phyloP scores from a whole-genome alignment of 2,888 invertebrate species.

The Cantharis flavilabris region DNA sequence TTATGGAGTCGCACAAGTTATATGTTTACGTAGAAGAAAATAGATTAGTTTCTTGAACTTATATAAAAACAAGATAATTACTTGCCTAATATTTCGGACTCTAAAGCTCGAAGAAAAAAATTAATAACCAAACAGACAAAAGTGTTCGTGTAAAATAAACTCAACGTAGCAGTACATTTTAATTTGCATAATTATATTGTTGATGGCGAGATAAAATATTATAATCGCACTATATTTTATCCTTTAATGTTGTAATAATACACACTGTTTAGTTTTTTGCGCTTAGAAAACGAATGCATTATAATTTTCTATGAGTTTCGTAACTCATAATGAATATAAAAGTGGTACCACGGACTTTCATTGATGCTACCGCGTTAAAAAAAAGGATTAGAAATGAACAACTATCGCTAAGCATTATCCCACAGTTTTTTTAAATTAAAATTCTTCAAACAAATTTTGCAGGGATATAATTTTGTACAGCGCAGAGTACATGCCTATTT shows the following conservation, averaged over 20 bases:
- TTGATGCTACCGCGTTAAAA: neutral
- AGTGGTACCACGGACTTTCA: neutral
- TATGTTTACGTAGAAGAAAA: neutral
- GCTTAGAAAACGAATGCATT: neutral
- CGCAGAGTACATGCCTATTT: too few relatives aligned
- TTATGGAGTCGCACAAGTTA: neutral
- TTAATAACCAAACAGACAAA: neutral
- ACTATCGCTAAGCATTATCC: too few relatives aligned
- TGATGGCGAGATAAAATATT: neutral
- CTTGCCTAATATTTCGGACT: neutral
- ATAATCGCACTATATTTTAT: neutral
- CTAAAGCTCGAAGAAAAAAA: neutral
- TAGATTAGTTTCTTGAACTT: neutral
- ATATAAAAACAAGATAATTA: neutral
- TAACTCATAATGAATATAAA: neutral
- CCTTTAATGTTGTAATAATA: neutral
- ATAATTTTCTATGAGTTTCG: neutral
- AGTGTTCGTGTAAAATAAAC: neutral
- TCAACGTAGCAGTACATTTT: neutral
- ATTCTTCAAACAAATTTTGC: too few relatives aligned
- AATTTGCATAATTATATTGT: slow-evolving; percentile 3
- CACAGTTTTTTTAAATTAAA: too few relatives aligned
- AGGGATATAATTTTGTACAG: too few relatives aligned
- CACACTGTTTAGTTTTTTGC: neutral
- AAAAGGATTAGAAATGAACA: neutral